Evolutionary conservation across 2,888 invertebrate genomes (phyloP).

Genomic region (Drosophila melanosoma): DNA sequence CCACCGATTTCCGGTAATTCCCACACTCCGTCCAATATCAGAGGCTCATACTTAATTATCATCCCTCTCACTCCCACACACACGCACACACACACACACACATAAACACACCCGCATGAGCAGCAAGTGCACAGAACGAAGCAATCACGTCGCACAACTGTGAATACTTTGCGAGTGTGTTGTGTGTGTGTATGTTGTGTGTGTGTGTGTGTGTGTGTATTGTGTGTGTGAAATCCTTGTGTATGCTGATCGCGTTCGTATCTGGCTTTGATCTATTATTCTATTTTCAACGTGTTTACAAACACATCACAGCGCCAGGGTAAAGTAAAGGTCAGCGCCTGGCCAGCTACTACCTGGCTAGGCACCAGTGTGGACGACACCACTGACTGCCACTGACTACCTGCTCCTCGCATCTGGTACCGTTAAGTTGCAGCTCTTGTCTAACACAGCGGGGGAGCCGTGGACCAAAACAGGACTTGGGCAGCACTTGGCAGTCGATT

Average conservation of each 20-base stretch:
- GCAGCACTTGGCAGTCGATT: constrained; percentile 72
- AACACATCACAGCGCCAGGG: constrained; percentile 69
- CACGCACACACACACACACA: background rate
- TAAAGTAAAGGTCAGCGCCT: constrained; percentile 30
- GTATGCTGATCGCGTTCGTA: constrained; percentile 61
- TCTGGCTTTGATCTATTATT: constrained; percentile 76
- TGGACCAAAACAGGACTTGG: constrained; percentile 23
- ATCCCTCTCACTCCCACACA: constrained; percentile 6
- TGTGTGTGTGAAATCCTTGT: constrained; percentile 25
- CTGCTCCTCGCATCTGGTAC: constrained; percentile 62
- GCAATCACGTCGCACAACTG: constrained; percentile 20
- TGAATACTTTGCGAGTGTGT: constrained; percentile 12
- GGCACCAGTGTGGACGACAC: background rate
- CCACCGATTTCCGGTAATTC: constrained; percentile 70
- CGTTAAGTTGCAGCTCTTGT: constrained; percentile 56
- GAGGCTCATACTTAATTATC: constrained; percentile 5
- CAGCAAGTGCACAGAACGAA: constrained; percentile 53
- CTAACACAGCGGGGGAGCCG: constrained; percentile 49
- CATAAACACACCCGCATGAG: constrained; percentile 36
- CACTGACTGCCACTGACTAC: constrained; percentile 3
- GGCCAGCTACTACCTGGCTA: constrained; percentile 31
- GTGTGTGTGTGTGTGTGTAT: background rate
- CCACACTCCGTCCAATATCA: constrained; percentile 56
- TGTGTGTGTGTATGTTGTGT: background rate
- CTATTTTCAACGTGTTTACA: constrained; percentile 76